Percentiles rank a stretch among this genome's conserved stretches.
phyloP scores from a whole-genome alignment of 2,888 invertebrate species.

The Ectropis crepuscularia region DNA sequence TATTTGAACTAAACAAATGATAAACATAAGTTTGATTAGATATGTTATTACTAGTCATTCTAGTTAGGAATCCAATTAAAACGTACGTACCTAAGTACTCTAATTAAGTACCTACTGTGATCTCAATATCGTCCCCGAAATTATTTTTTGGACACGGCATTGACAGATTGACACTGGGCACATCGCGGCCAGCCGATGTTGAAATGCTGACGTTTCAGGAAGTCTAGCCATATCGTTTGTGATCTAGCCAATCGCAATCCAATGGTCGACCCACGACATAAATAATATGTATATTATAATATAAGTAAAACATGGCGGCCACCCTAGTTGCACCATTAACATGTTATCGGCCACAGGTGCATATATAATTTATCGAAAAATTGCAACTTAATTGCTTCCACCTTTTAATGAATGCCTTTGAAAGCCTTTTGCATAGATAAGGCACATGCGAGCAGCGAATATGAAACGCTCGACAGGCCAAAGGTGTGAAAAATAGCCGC shows the following conservation, averaged over 20 bases:
- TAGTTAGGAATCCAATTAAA: too few species aligned
- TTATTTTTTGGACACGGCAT: too few species aligned
- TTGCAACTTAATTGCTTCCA: constrained; percentile 33
- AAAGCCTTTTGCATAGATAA: constrained; percentile 27
- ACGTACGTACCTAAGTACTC: too few species aligned
- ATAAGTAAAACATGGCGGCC: background rate
- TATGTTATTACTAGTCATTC: too few species aligned
- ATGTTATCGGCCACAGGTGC: constrained; percentile 18
- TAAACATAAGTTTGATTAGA: too few species aligned
- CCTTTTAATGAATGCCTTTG: constrained; percentile 24
- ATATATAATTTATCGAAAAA: constrained; percentile 27
- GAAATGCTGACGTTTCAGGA: too few species aligned
- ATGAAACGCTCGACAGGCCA: constrained; percentile 9
- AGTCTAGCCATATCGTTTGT: too few species aligned
- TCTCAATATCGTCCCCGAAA: too few species aligned
- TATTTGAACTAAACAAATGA: too few species aligned
- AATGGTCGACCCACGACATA: background rate
- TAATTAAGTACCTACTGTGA: too few species aligned
- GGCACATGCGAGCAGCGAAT: constrained; percentile 24
- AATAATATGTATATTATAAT: background rate
- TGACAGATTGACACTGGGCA: too few species aligned
- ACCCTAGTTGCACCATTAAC: constrained; percentile 17
- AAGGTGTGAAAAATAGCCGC: constrained; percentile 18
- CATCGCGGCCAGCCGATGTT: too few species aligned
- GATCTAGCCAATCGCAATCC: background rate